These are phyloP conservation scores for Drosophila pegasa DNA, from an alignment of 2,888 invertebrate genomes.

Conservation along the genomic window DNA sequence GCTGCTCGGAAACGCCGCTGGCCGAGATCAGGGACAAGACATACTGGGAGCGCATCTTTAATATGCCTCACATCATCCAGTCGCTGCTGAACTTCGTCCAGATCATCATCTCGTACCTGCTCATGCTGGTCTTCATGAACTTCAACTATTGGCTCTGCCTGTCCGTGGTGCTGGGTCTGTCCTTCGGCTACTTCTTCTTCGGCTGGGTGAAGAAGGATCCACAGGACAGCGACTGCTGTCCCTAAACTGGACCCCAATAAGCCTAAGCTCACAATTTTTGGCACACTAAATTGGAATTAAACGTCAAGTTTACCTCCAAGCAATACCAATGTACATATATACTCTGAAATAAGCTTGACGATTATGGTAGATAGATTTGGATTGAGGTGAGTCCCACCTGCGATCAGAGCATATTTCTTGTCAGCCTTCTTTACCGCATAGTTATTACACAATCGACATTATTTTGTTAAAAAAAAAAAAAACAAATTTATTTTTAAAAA, in stretches of 20 bases:
- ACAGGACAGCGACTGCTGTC: constrained; percentile 82
- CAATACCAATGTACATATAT: constrained; percentile 7
- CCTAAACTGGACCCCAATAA: constrained; percentile 42
- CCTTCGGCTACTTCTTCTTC: constrained; percentile 83
- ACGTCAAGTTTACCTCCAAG: not conserved
- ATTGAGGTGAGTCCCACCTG: constrained; percentile 10
- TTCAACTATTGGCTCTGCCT: constrained; percentile 84
- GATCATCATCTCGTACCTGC: constrained; percentile 81
- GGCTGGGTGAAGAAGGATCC: constrained; percentile 81
- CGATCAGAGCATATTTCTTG: constrained; percentile 44
- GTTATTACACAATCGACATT: constrained; percentile 44
- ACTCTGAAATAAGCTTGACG: constrained; percentile 9
- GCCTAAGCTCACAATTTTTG: not conserved
- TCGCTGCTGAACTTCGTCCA: constrained; percentile 81
- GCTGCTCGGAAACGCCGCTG: constrained; percentile 68
- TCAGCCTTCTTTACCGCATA: constrained; percentile 51
- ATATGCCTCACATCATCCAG: constrained; percentile 78
- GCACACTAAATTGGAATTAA: not conserved
- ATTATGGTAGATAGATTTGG: not conserved
- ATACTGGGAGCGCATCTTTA: constrained; percentile 69
- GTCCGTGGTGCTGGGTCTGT: constrained; percentile 82
- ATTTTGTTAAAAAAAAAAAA: constrained; percentile 54
- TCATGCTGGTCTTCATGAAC: constrained; percentile 84
- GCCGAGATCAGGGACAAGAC: constrained; percentile 61
- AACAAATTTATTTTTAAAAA: constrained; percentile 63